Evolutionary conservation across 2,888 invertebrate species (phyloP).

Genomic region (Gymnocheta viridis): DNA sequence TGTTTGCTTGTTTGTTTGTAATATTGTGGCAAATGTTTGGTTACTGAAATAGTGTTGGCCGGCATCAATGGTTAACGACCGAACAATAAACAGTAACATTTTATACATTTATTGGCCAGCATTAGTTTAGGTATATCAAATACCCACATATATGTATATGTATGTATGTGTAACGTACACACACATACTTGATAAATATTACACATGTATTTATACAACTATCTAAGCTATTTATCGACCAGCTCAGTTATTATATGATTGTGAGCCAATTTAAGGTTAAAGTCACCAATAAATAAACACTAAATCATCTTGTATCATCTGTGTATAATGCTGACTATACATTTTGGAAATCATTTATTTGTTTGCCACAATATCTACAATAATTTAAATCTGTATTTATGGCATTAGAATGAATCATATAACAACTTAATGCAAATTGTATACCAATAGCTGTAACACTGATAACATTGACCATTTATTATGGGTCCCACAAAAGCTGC

Average conservation of each 20-base stretch:
- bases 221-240: neutral
- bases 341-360: conserved; percentile 3
- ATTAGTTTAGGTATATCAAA: neutral
- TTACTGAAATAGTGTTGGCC: conserved; percentile 5
- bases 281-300: conserved; percentile 60
- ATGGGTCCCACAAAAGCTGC: neutral
- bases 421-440: conserved; percentile 7
- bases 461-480: conserved; percentile 9
- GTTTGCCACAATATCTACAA: conserved; percentile 2
- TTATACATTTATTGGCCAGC: conserved; percentile 29
- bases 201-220: conserved; percentile 1
- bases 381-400: conserved; percentile 16
- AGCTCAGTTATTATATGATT: conserved; percentile 49
- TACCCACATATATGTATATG: no score
- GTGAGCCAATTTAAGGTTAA: conserved; percentile 45
- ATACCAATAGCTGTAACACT: neutral
- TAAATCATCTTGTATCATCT: conserved; percentile 60
- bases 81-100: conserved; percentile 12
- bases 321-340: neutral
- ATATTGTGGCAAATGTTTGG: conserved; percentile 18
- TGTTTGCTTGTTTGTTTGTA: no score
- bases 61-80: conserved; percentile 37
- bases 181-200: neutral
- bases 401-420: conserved; percentile 7
- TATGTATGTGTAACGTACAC: no score